Evolutionary conservation across 2,888 invertebrate species (phyloP).

Genomic region (Cremastobaeus sp.): DNA sequence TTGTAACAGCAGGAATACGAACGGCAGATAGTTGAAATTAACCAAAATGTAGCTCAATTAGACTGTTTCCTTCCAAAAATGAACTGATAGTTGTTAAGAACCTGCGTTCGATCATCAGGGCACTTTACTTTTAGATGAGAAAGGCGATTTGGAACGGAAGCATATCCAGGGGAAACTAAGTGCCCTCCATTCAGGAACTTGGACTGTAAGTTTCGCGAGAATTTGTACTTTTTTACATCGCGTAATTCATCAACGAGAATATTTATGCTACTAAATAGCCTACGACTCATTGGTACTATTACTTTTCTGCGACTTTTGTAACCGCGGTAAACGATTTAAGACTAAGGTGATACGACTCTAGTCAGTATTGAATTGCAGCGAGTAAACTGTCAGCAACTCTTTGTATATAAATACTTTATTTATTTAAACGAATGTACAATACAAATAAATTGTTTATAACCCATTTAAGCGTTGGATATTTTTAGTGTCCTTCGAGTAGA

Average conservation of each 20-base stretch:
- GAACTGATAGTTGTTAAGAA: not conserved
- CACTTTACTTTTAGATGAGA: not conserved
- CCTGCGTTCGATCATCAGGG: not conserved
- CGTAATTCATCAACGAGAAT: not conserved
- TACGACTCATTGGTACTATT: not conserved
- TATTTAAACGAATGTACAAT: conserved; percentile 22
- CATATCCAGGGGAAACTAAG: not conserved
- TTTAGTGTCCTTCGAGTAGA: not conserved
- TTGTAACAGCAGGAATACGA: conserved; percentile 60
- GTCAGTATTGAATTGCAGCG: conserved; percentile 14
- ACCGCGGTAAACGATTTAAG: too few relatives aligned
- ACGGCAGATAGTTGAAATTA: conserved; percentile 47
- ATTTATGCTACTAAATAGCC: not conserved
- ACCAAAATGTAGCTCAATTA: not conserved
- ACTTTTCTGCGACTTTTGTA: too few relatives aligned
- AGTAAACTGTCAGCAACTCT: not conserved
- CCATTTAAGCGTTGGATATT: not conserved
- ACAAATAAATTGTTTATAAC: conserved; percentile 15
- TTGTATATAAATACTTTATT: conserved; percentile 42
- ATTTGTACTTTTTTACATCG: conserved; percentile 9
- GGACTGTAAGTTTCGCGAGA: not conserved
- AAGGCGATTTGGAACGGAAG: not conserved
- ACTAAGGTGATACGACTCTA: too few relatives aligned
- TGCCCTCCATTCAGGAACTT: not conserved
- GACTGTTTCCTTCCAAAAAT: too few relatives aligned